phyloP scores from a whole-genome alignment of 2,888 invertebrate species.

The Silvanus unidentatus region DNA sequence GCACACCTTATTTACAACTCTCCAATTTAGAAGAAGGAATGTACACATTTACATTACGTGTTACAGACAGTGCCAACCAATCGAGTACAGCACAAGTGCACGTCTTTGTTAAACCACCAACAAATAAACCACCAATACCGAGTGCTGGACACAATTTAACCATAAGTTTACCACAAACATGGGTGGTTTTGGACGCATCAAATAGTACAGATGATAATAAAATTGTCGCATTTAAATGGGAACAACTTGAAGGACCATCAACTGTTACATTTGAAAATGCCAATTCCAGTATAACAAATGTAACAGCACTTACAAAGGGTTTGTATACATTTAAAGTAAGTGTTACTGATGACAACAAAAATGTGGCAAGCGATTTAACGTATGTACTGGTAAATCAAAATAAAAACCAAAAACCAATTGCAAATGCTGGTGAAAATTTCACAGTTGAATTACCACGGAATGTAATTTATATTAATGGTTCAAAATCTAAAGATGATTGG shows the following conservation, averaged over 20 bases:
- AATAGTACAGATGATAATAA: slow-evolving; percentile 69
- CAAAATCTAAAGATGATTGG: slow-evolving; percentile 80
- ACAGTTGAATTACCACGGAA: slow-evolving; percentile 69
- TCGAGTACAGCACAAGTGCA: slow-evolving; percentile 76
- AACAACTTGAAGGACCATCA: slow-evolving; percentile 66
- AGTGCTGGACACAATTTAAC: slow-evolving; percentile 60
- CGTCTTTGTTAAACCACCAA: slow-evolving; percentile 88
- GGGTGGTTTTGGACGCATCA: slow-evolving; percentile 73
- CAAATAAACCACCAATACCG: slow-evolving; percentile 76
- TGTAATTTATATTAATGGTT: slow-evolving; percentile 77
- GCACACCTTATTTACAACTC: slow-evolving; percentile 78
- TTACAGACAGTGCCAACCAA: slow-evolving; percentile 87
- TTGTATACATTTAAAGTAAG: slow-evolving; percentile 74
- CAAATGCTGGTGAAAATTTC: slow-evolving; percentile 83
- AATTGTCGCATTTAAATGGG: slow-evolving; percentile 79
- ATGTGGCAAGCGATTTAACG: slow-evolving; percentile 67
- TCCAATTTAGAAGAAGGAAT: slow-evolving; percentile 90
- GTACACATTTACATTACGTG: slow-evolving; percentile 88
- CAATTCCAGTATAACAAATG: slow-evolving; percentile 57
- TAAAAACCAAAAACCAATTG: slow-evolving; percentile 82
- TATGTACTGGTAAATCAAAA: slow-evolving; percentile 79
- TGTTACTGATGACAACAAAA: slow-evolving; percentile 80
- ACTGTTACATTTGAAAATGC: slow-evolving; percentile 48
- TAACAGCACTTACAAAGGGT: slow-evolving; percentile 76
- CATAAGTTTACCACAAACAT: slow-evolving; percentile 78